Evolutionary conservation across 2,888 invertebrate genomes (phyloP), one percentile per base, ranked within the genome.

Genomic region (Drosophila niveifrons): DNA sequence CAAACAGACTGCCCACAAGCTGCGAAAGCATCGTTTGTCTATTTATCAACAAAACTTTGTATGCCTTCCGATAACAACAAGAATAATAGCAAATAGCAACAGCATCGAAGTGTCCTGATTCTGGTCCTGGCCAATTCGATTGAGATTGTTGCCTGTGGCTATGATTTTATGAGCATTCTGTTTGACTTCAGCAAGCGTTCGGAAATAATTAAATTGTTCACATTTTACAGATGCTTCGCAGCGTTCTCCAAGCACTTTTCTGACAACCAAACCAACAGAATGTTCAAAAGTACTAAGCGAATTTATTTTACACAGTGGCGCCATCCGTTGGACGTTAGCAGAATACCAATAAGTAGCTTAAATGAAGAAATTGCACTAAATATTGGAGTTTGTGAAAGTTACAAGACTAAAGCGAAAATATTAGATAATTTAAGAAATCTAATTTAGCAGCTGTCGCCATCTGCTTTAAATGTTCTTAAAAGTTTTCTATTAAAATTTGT

Each of bases 141-240:
- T 88, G 83, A 78, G 82, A 85, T 88, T 85, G 83, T 80, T 89
- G 85, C 85, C 85, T 70, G 53, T 57, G 83, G 85, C 88, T 78
- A 73, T 80, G 86, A 80, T 88, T 82, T 89, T 85, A 85, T 89
- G 82, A 88, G 72, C 71, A 74, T 56, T 74, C 72, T 75, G 82
- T 76, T 86, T 84, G 72, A 68, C 75, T 76, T 80, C 31, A 34
- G 46, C 70, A 69, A 72, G 84, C 72, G 77, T 65, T 74, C 72
- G 57, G 67, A 80, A 68, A 75, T 84, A 84, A 84, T 84, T 89
- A 89, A 84, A 89, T 84, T 87, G 79, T 64, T 87, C 52, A 52
- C 63, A 84, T 84, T 84, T 74, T 58, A 48, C 72, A 78, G 75
- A 65, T 75, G 66, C 66, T 68, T 34, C 23, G 29, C 61, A 74